Base-by-base conservation (phyloP, 2,888 invertebrate species). In the Coenonympha glycerion region DNA sequence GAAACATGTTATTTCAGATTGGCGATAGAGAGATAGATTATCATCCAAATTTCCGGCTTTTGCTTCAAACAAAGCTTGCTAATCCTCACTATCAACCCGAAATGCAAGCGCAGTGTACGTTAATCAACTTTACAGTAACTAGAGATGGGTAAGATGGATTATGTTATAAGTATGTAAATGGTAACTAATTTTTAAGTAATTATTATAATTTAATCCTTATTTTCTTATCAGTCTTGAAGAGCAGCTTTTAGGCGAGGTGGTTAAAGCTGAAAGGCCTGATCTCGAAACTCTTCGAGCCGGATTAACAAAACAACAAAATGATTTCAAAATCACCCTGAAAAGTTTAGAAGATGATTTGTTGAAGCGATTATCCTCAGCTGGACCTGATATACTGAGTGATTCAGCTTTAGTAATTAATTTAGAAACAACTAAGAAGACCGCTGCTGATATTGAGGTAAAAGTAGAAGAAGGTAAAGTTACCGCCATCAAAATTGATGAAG, bases 71-170 rank as follows among this genome's bases (percentile, higher is more conserved):
- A 0, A 98, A 98, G 79, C 80, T 98, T 54, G 96, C 95, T 1
- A 98, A 98, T 84, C 97, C 97, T 0, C 97, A 97, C 82, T 98
- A 97, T 73, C 96, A 97, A 71, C 97, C 97, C 0, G 97, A 98
- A 83, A 95, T 97, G 91, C 97, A 98, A 79, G 97, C 97, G 0
- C 97, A 98, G 82, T 94, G 96, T 5, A 97, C 97, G 0, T 89
- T 98, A 11, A 97, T 98, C 56, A 97, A 98, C 80, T 98, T 98
- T 68, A 97, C 97, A 1, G 97, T 98, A 2, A 98, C 97, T 0
- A 90, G 92, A 67, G 96, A 97, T 74, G 97, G 96, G 75, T 86
- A 59, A 70, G 69, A 24, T 15, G n/a, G 16, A 30, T 6, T n/a
- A n/a, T n/a, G n/a, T n/a, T n/a, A n/a, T 28, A 3, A 3, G 3